phyloP scores from a whole-genome alignment of 2,113 vertebrate genomes.

The Cavia aperea region DNA sequence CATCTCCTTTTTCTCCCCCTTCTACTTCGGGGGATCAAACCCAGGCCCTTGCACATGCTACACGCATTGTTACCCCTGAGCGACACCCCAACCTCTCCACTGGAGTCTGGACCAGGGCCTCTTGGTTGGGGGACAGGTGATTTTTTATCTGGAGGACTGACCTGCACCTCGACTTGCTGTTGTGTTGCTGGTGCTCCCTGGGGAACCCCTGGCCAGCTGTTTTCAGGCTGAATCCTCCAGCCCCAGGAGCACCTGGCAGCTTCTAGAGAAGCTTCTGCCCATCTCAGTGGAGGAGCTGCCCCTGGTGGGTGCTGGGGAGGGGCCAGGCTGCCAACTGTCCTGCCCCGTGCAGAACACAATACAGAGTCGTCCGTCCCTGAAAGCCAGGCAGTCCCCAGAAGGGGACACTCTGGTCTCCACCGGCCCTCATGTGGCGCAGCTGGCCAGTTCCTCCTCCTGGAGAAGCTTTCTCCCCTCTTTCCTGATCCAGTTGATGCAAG shows the following conservation, averaged over 20 bases:
- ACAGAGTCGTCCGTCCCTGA: not conserved
- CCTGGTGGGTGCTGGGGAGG: not conserved
- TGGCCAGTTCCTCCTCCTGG: not conserved
- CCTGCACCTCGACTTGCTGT: not conserved
- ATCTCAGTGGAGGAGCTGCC: not conserved
- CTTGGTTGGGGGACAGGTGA: not conserved
- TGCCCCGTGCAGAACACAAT: not conserved
- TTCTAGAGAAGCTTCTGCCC: not conserved
- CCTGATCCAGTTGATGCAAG: not conserved
- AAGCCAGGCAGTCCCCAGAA: not conserved
- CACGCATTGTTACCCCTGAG: not conserved
- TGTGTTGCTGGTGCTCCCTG: not conserved
- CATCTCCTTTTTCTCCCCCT: not conserved
- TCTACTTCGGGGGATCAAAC: not conserved
- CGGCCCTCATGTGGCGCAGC: no score
- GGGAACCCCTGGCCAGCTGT: not conserved
- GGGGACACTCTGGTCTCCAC: not conserved
- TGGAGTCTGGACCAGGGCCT: not conserved
- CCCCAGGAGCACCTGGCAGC: not conserved
- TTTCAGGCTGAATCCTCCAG: not conserved
- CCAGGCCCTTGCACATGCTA: not conserved
- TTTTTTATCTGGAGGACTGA: not conserved
- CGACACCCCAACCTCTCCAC: not conserved
- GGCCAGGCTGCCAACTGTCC: not conserved
- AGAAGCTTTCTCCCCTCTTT: not conserved